Evolutionary conservation across 2,797 vertebrate genomes (phyloP), one percentile per base, ranked within the genome.

Genomic region (Tenualosa thibaudeaui): DNA sequence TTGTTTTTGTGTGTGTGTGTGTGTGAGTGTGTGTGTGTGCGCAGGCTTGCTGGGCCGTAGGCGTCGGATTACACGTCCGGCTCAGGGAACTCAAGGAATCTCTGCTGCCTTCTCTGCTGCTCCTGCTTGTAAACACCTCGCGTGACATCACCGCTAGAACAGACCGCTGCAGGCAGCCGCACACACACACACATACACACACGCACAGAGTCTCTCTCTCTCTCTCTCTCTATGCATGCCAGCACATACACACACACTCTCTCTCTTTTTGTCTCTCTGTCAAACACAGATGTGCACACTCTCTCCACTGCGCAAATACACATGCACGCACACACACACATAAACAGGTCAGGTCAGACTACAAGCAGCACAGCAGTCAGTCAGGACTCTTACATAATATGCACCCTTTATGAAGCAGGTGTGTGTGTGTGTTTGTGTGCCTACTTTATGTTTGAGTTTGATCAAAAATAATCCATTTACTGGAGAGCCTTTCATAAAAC

Each of bases 401-500:
- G 24, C 22, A n/a, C 58, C 22, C 58, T 24, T 62, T 24, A 62
- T 62, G 58, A 24, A 24, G n/a, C 24, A 62, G 22, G 58, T 81
- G 4, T 51, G 49, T 50, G 65, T 58, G 50, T 51, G 50, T 51
- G 50, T 51, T 9, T 78, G 71, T 46, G 71, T 78, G 71, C 24
- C n/a, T 31, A 26, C 60, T 65, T 0, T 78, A 3, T 78, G 40
- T 78, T 26, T 78, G 43, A 9, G 71, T 78, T 43, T 46, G 15
- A 71, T 75, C 10, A 19, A 43, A 75, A 17, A 37, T 71, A 78
- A 78, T 46, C 65, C 46, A 68, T 81, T 85, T 50, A 71, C 49
- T 60, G 12, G n/a, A 84, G 68, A 82, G 56, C 50, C 86, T 81
- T 50, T 83, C 91, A 82, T 92, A 86, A 91, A 92, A 91, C 92